Percentiles rank a stretch among this genome's conserved stretches.
These are phyloP conservation scores for Solenodon paradoxus DNA, from an alignment of 2,113 vertebrate species.

Conservation along the genomic window DNA sequence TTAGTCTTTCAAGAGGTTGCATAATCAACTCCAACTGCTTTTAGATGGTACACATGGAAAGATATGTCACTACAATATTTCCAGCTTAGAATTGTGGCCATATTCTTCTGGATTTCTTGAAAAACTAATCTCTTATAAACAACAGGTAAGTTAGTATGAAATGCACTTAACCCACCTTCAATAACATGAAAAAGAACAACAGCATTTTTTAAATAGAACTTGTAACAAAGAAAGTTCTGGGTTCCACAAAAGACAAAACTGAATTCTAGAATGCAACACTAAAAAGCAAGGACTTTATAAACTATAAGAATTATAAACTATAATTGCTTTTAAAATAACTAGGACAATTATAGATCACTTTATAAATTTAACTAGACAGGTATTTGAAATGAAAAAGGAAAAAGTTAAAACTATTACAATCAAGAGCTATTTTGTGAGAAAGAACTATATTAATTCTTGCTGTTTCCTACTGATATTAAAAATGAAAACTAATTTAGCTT, in stretches of 20 bases:
- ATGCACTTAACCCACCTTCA: neutral
- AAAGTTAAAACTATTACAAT: neutral
- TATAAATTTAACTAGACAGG: neutral
- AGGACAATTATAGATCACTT: neutral
- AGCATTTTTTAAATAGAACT: neutral
- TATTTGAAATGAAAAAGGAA: neutral
- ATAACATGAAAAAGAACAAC: neutral
- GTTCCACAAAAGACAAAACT: neutral
- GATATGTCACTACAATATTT: neutral
- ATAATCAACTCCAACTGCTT: neutral
- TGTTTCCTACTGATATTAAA: neutral
- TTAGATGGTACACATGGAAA: accelerated
- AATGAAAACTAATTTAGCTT: neutral
- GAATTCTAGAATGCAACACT: neutral
- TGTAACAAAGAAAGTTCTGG: neutral
- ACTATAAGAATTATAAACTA: neutral
- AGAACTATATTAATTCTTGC: neutral
- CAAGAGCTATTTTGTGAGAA: neutral
- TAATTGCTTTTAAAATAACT: neutral
- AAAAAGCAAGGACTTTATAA: neutral
- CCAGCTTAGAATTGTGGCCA: neutral
- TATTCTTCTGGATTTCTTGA: neutral
- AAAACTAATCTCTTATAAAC: neutral
- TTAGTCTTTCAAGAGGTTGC: neutral
- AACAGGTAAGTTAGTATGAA: neutral